Percentiles rank a stretch among this genome's conserved stretches.
Conservation (phyloP, 1,140 invertebrate species). For the Augochlora pura region DNA sequence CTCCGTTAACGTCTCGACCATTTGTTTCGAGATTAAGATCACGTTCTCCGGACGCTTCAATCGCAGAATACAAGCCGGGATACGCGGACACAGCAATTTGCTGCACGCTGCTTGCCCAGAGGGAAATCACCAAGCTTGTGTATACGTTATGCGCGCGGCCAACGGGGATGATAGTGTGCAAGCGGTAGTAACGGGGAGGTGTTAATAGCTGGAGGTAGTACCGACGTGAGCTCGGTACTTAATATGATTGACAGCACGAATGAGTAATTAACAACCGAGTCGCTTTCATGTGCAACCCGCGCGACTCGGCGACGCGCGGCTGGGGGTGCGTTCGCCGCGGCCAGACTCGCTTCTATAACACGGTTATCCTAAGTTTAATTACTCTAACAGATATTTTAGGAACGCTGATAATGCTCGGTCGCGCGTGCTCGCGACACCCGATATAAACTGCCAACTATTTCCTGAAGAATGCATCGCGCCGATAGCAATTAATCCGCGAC, state of each 20-base stretch:
- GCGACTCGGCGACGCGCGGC: neutral
- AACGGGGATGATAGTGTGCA: conserved; percentile 16
- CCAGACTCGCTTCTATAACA: conserved; percentile 32
- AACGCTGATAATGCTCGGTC: neutral
- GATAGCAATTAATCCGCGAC: neutral
- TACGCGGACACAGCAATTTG: conserved; percentile 59
- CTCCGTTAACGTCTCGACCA: neutral
- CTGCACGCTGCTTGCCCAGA: conserved; percentile 55
- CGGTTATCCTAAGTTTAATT: conserved; percentile 39
- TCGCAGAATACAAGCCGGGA: conserved; percentile 5
- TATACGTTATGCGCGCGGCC: conserved; percentile 37
- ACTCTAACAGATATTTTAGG: conserved; percentile 24
- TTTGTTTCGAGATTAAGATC: conserved; percentile 30
- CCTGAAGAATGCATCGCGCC: neutral
- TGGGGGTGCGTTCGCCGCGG: conserved; percentile 9
- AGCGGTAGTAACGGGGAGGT: conserved; percentile 27
- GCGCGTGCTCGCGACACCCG: conserved; percentile 6
- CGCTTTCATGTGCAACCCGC: conserved; percentile 36
- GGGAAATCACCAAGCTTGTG: conserved; percentile 67
- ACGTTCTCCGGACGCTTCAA: conserved; percentile 15
- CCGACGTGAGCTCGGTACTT: conserved; percentile 48
- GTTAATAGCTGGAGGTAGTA: conserved; percentile 63
- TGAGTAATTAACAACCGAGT: conserved; percentile 59
- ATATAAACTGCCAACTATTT: neutral
- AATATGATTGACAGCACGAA: conserved; percentile 68